Base-by-base conservation (phyloP, 2,113 vertebrate genomes). In the Neogobius melanostomus region DNA sequence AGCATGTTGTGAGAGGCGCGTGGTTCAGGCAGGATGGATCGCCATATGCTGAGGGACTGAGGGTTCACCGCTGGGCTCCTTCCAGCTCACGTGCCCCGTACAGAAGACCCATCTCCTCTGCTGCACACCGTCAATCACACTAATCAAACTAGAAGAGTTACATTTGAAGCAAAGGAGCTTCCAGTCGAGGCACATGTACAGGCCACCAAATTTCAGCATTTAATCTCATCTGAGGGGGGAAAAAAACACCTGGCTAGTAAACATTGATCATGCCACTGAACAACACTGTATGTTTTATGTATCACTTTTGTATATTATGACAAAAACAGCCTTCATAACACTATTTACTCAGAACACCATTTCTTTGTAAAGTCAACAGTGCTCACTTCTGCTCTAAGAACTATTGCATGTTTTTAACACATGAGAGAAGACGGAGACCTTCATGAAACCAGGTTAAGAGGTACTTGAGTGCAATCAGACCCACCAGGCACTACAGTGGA, bases 401-500 rank as follows among this genome's bases (percentile, higher is more conserved):
- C 65, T 62, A 0, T 48, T 15, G 16, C 47, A 7, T 44, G 51
- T 68, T 71, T 71, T 74, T 57, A n/a, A 48, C 59, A 43, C 21
- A 2, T 21, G 21, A 21, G 2, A n/a, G n/a, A 68, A 28, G 3
- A 69, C 28, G 46, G 9, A 64, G 36, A 53, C 69, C 65, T 70
- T 69, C 62, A 69, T 28, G 63, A 49, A 49, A 63, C 14, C 6
- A 15, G 64, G 14, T 2, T 50, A 66, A 21, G 28, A 48, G 61
- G 62, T 57, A 43, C 50, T 62, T 61, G 16, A 12, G 28, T 67
- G 68, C 56, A 73, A 68, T 81, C 54, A 68, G 63, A 69, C 14
- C 51, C 45, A 49, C 66, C 43, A 6, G 53, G 61, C 77, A 72
- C 49, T 82, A 71, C 80, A 74, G 64, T 72, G 65, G 72, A 74